Conservation (phyloP, 2,113 vertebrate species). For the Jacana jacana region DNA sequence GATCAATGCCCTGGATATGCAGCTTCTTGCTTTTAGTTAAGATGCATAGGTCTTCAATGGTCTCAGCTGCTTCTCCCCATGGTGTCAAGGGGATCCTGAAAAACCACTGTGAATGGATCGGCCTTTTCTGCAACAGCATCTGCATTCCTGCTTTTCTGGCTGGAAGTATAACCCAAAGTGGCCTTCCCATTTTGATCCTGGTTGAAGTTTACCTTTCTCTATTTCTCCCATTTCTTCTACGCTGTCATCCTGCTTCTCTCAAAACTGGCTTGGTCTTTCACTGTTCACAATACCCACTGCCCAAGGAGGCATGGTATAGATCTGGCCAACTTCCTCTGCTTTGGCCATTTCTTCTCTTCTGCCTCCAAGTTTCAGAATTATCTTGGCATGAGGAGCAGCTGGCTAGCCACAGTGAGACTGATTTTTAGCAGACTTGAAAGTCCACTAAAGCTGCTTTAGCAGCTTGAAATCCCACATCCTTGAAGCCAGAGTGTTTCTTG, state of each 20-base stretch:
- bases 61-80: background rate
- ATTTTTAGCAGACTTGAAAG: background rate
- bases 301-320: background rate
- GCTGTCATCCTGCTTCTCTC: background rate
- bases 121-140: background rate
- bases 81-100: background rate
- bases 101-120: background rate
- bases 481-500: background rate
- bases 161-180: background rate
- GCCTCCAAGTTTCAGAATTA: background rate
- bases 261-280: background rate
- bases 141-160: background rate
- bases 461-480: background rate
- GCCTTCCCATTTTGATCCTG: background rate
- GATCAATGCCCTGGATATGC: background rate
- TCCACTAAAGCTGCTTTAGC: background rate
- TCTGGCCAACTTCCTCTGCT: background rate
- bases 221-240: background rate
- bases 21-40: background rate
- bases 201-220: background rate
- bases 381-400: background rate
- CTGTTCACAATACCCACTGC: background rate
- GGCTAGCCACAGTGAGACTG: background rate
- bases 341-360: background rate
- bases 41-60: background rate